Conservation (phyloP, 2,888 invertebrate species). For the Trichopria drosophilae region DNA sequence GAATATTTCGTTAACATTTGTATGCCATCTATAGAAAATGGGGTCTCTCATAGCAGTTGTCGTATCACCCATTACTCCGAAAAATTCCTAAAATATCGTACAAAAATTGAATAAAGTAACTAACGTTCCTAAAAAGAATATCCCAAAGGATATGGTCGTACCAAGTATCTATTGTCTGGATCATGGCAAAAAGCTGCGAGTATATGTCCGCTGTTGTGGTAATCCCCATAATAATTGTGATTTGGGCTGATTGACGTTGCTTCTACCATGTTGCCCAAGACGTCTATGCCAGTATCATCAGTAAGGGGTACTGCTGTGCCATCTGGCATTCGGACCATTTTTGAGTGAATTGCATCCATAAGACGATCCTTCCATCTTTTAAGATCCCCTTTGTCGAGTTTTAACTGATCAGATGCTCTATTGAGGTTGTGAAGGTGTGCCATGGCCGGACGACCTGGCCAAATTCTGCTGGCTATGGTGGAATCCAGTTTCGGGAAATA, state of each 20-base stretch:
- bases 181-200: constrained; percentile 78
- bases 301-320: constrained; percentile 65
- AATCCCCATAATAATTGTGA: constrained; percentile 72
- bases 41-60: constrained; percentile 87
- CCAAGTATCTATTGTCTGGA: constrained; percentile 75
- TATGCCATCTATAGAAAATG: constrained; percentile 83
- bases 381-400: constrained; percentile 46
- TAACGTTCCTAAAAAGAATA: not conserved
- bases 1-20: constrained; percentile 78
- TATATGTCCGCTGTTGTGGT: constrained; percentile 82
- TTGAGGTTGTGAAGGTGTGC: constrained; percentile 65
- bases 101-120: not conserved
- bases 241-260: constrained; percentile 70
- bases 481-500: constrained; percentile 85
- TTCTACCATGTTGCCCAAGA: constrained; percentile 79
- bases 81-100: constrained; percentile 66
- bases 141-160: constrained; percentile 56
- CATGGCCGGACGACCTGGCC: constrained; percentile 71
- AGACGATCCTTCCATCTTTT: constrained; percentile 78
- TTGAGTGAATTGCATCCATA: constrained; percentile 70
- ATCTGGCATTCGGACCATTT: constrained; percentile 63
- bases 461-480: constrained; percentile 72
- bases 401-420: constrained; percentile 35
- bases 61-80: constrained; percentile 81
- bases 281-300: constrained; percentile 73